A percentile compares a stretch with the other conserved stretches of the same genome.
phyloP scores from a whole-genome alignment of 2,888 invertebrate species.

The Idaea biselata region DNA sequence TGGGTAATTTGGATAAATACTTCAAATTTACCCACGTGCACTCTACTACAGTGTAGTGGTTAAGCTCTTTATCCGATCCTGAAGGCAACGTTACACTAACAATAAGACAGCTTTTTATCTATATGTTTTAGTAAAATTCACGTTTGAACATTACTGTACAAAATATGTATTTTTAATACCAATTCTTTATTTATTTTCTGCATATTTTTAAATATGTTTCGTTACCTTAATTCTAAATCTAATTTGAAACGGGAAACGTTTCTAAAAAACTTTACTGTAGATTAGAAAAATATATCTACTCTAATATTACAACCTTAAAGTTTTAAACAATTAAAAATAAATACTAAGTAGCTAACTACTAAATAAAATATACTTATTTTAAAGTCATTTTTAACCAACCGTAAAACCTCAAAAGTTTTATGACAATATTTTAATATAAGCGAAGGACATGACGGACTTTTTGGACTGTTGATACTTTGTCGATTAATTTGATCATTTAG shows the following conservation, averaged over 20 bases:
- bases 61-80: background rate
- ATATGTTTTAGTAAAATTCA: background rate
- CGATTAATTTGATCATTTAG: too few species aligned
- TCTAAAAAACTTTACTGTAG: background rate
- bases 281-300: background rate
- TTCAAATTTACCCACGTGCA: too few species aligned
- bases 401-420: slow-evolving; percentile 21
- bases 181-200: background rate
- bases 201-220: background rate
- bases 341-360: background rate
- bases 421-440: slow-evolving; percentile 23
- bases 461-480: too few species aligned
- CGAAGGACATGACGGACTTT: background rate
- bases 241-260: background rate
- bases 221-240: background rate
- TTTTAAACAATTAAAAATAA: background rate
- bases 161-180: background rate
- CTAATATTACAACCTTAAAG: background rate
- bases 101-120: background rate
- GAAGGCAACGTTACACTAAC: background rate
- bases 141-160: background rate
- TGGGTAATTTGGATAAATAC: too few species aligned
- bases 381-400: slow-evolving; percentile 13
- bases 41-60: background rate
- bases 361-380: background rate